These are phyloP conservation scores for Chlorodrepanis virens DNA, from an alignment of 2,113 vertebrate genomes.

Conservation along the genomic window DNA sequence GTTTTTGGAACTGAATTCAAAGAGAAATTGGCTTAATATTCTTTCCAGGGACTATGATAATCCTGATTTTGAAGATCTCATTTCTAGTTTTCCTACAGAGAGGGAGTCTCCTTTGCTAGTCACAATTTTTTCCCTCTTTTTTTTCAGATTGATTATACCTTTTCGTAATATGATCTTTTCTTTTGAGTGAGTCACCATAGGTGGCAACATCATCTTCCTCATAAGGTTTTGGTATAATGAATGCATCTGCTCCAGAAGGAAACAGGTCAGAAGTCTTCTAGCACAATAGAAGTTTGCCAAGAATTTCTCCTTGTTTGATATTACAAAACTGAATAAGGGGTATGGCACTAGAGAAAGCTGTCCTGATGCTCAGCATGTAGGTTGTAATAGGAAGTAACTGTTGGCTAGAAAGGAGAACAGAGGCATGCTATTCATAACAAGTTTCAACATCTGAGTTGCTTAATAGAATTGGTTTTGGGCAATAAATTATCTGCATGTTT, in stretches of 20 bases:
- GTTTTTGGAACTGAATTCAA: neutral
- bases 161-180: neutral
- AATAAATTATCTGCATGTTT: slow-evolving; percentile 15
- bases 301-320: neutral
- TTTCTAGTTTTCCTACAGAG: neutral
- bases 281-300: fast-evolving
- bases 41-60: neutral
- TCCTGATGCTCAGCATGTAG: neutral
- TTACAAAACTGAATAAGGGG: neutral
- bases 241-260: neutral
- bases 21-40: neutral
- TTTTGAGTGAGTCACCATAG: neutral
- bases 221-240: neutral
- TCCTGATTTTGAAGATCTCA: neutral
- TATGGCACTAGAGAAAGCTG: neutral
- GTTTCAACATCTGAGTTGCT: neutral
- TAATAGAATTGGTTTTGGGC: neutral
- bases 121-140: neutral
- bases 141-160: neutral
- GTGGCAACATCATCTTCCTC: neutral
- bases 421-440: neutral
- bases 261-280: neutral
- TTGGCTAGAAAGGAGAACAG: neutral
- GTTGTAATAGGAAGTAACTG: neutral
- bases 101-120: fast-evolving